phyloP scores from a whole-genome alignment of 2,888 invertebrate species.

The Eulithis testata region DNA sequence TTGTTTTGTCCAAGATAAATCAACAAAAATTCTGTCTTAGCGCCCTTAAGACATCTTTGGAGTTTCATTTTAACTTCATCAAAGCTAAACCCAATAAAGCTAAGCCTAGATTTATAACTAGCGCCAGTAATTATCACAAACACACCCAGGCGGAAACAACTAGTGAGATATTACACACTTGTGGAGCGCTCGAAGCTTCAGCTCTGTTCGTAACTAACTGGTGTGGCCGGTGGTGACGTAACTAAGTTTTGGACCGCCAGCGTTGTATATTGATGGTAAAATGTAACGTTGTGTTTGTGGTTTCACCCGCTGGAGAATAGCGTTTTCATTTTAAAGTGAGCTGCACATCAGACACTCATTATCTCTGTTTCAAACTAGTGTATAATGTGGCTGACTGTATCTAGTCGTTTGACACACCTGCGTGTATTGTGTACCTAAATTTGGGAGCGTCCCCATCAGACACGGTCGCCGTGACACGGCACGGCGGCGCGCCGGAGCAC shows the following conservation, averaged over 20 bases:
- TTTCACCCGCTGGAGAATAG: slow-evolving; percentile 37
- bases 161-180: not conserved
- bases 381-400: slow-evolving; percentile 10
- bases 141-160: not conserved
- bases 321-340: slow-evolving; percentile 35
- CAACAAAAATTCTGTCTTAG: too few relatives aligned
- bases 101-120: too few relatives aligned
- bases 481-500: too few relatives aligned
- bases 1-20: too few relatives aligned
- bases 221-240: slow-evolving; percentile 50
- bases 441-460: too few relatives aligned
- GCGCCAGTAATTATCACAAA: too few relatives aligned
- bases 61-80: too few relatives aligned
- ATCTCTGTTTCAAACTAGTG: slow-evolving; percentile 32
- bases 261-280: slow-evolving; percentile 55
- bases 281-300: slow-evolving; percentile 49
- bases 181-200: not conserved
- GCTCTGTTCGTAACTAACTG: slow-evolving; percentile 18
- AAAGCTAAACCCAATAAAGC: too few relatives aligned
- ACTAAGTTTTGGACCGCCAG: slow-evolving; percentile 51
- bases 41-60: too few relatives aligned
- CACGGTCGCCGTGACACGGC: too few relatives aligned
- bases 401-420: slow-evolving; percentile 16
- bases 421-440: not conserved
- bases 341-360: slow-evolving; percentile 39